These are phyloP conservation scores for Parthenolecanium corni DNA, from an alignment of 2,888 invertebrate species.

Conservation along the genomic window DNA sequence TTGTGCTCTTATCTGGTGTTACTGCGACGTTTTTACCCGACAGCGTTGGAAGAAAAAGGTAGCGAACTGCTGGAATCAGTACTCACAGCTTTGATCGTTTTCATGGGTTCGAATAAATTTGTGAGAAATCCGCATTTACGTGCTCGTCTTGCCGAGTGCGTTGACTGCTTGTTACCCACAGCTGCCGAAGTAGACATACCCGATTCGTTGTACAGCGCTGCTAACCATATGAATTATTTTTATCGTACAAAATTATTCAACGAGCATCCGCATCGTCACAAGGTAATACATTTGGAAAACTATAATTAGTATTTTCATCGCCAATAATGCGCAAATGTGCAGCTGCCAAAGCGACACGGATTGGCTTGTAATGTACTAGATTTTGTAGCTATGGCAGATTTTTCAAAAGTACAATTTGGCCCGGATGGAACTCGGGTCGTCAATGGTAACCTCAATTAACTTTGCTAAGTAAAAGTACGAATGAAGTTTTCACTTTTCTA, in stretches of 20 bases:
- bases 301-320: neutral
- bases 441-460: no score
- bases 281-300: constrained; percentile 42
- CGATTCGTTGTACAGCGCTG: constrained; percentile 33
- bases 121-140: constrained; percentile 86
- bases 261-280: constrained; percentile 58
- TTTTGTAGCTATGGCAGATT: no score
- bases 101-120: constrained; percentile 72
- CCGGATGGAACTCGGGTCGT: no score
- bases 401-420: no score
- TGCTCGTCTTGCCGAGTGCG: constrained; percentile 76
- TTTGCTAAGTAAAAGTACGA: no score
- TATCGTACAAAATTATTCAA: constrained; percentile 59
- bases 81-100: constrained; percentile 65
- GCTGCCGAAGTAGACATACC: constrained; percentile 47
- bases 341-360: no score
- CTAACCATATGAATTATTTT: constrained; percentile 43
- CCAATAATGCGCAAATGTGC: no score
- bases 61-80: constrained; percentile 53
- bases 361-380: no score
- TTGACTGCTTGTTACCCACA: constrained; percentile 73
- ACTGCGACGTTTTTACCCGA: constrained; percentile 51
- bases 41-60: constrained; percentile 54
- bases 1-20: constrained; percentile 69
- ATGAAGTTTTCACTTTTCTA: no score